These are phyloP conservation scores for Caenorhabditis inopinata DNA, from an alignment of 1,140 invertebrate species.

Conservation along the genomic window DNA sequence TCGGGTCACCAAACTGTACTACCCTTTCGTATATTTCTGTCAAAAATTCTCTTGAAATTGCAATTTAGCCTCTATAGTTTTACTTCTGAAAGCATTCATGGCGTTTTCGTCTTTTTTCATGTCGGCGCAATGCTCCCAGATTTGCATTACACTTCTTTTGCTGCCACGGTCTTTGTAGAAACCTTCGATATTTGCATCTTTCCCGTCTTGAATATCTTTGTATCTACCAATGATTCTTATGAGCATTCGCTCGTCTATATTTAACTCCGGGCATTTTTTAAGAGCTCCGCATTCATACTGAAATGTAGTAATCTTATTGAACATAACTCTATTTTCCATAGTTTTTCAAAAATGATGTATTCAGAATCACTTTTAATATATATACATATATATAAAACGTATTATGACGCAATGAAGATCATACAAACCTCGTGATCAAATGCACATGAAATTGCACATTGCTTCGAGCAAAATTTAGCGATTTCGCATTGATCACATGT, in stretches of 20 bases:
- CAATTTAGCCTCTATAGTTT: neutral
- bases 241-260: constrained; percentile 57
- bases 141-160: constrained; percentile 61
- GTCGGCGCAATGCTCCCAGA: constrained; percentile 62
- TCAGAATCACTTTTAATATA: neutral
- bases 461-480: constrained; percentile 54
- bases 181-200: constrained; percentile 55
- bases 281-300: constrained; percentile 53
- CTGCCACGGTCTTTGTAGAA: constrained; percentile 60
- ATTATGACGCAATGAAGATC: neutral
- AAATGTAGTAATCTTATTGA: constrained; percentile 37
- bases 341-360: too few species aligned
- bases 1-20: constrained; percentile 56
- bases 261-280: constrained; percentile 48
- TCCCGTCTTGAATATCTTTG: constrained; percentile 58
- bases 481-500: constrained; percentile 51
- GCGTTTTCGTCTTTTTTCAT: constrained; percentile 60
- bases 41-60: neutral
- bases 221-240: constrained; percentile 60
- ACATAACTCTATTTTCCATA: too few species aligned
- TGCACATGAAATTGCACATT: constrained; percentile 59
- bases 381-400: too few species aligned
- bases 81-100: constrained; percentile 60
- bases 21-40: constrained; percentile 59
- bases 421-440: constrained; percentile 53